These are phyloP conservation scores for Garrulus glandarius DNA, from an alignment of 2,797 vertebrate species.

Conservation along the genomic window DNA sequence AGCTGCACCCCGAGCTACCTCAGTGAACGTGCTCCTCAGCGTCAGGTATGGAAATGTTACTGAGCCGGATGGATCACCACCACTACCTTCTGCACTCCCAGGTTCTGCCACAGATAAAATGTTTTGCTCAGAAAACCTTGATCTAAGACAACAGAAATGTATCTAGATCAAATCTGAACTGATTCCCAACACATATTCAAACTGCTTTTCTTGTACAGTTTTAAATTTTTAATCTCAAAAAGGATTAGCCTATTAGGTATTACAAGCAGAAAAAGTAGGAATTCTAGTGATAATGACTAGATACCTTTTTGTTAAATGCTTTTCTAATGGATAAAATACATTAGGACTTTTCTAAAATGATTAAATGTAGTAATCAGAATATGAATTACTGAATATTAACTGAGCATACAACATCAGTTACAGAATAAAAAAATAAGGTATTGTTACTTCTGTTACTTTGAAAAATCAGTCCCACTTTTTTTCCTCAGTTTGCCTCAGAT, in stretches of 20 bases:
- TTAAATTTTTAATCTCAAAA: neutral
- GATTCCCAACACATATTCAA: neutral
- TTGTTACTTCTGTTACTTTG: neutral
- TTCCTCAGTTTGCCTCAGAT: neutral
- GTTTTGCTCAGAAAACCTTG: neutral
- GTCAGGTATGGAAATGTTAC: neutral
- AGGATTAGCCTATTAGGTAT: neutral
- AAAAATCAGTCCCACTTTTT: neutral
- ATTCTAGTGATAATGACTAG: neutral
- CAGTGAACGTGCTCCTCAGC: rapidly evolving
- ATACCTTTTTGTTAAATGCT: neutral
- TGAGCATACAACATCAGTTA: neutral
- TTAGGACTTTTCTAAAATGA: neutral
- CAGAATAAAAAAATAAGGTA: neutral
- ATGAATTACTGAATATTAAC: neutral
- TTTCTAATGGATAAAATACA: neutral
- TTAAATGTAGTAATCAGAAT: neutral
- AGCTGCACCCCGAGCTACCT: neutral
- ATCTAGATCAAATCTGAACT: neutral
- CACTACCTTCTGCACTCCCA: too few species aligned
- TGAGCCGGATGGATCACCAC: neutral
- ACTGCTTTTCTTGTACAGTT: neutral
- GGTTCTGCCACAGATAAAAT: neutral
- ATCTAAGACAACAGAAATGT: neutral
- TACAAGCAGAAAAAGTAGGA: neutral